Base-by-base conservation (phyloP, 2,113 vertebrate genomes). In the Toxotes jaculatrix region DNA sequence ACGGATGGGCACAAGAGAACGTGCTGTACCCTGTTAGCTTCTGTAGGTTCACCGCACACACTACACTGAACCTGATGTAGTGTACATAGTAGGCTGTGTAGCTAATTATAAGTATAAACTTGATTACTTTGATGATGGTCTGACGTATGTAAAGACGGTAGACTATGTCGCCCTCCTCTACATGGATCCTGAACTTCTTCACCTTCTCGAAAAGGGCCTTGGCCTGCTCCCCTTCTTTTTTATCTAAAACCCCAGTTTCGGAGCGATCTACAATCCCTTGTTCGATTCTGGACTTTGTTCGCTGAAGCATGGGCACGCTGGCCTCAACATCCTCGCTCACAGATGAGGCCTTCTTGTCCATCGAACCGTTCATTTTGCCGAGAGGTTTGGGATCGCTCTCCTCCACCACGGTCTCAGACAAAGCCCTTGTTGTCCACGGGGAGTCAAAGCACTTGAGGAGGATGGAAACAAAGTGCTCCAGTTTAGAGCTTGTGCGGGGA, bases 401-500 rank as follows among this genome's bases (percentile, higher is more conserved):
- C 83, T 99, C 98, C 83, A 97, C 98, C 78, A 99, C 98, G 0
- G 98, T 99, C 93, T 99, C 98, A 0, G 98, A 99, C 76, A 99
- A 93, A 7, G 98, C 98, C 47, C 98, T 95, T 0, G 98, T 99
- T 42, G 98, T 99, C 98, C 98, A 99, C 0, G 98, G 98, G 0
- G 98, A 99, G 91, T 99, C 98, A 10, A 99, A 99, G 92, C 98
- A 99, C 89, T 99, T 99, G 14, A 98, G 95, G 77, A 99, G 95
- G 92, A 99, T 99, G 71, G 98, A 99, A 63, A 99, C 98, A 47
- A 99, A 99, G 81, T 99, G 98, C 88, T 99, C 98, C 88, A 99
- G 95, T 92, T 99, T 99, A 0, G 98, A 99, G 92, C 98, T 99
- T 61, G 98, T 99, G 83, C 97, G 96, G 0, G 98, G 98, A 85